These are phyloP conservation scores for Calypte anna DNA, from an alignment of 2,113 vertebrate genomes.

Conservation along the genomic window DNA sequence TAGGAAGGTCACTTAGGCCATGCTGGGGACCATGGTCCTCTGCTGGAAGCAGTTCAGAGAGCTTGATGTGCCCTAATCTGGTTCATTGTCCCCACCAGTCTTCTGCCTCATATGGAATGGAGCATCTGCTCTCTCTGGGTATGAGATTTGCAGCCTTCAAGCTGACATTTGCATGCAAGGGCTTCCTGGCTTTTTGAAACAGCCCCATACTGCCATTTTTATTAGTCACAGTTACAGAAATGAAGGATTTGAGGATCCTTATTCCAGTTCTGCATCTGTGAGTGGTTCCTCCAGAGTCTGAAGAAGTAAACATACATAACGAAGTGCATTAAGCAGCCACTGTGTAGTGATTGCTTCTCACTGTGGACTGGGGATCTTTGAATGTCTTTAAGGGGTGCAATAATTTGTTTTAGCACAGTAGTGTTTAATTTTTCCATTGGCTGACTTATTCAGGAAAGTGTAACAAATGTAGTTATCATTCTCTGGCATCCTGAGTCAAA, in stretches of 20 bases:
- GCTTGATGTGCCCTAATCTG: not conserved
- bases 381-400: not conserved
- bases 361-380: not conserved
- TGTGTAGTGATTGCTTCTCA: not conserved
- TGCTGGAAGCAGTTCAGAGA: not conserved
- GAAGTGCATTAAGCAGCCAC: not conserved
- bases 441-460: slow-evolving; percentile 5
- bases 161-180: not conserved
- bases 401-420: not conserved
- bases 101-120: not conserved
- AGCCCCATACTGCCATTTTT: not conserved
- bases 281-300: not conserved
- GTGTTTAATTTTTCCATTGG: not conserved
- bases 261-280: not conserved
- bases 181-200: not conserved
- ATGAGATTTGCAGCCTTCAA: not conserved
- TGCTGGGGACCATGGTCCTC: not conserved
- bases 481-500: slow-evolving; percentile 80
- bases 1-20: not conserved
- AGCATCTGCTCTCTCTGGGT: not conserved
- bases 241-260: not conserved
- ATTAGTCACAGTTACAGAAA: not conserved
- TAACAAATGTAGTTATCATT: slow-evolving; percentile 82
- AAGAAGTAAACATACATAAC: not conserved
- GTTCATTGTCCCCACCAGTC: not conserved